These are phyloP conservation scores for Panurus biarmicus DNA, from an alignment of 2,113 vertebrate genomes.

Conservation along the genomic window DNA sequence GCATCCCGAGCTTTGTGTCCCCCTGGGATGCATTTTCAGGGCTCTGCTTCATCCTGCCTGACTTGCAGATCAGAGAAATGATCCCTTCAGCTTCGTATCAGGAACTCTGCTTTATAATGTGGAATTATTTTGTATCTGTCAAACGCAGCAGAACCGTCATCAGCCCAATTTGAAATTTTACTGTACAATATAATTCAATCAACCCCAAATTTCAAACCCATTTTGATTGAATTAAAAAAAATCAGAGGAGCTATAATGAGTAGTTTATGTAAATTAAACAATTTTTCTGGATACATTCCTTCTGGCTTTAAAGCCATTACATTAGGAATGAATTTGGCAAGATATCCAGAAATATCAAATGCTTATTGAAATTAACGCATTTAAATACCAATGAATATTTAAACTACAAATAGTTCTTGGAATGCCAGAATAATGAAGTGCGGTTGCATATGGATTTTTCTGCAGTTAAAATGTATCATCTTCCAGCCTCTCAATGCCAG, in stretches of 20 bases:
- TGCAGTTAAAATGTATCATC: background rate
- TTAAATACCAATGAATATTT: slow-evolving; percentile 52
- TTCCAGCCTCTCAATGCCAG: background rate
- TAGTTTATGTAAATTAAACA: slow-evolving; percentile 47
- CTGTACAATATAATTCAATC: slow-evolving; percentile 38
- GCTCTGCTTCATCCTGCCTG: background rate
- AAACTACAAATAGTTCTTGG: slow-evolving; percentile 13
- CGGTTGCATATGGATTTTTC: background rate
- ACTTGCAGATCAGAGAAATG: background rate
- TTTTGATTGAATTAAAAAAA: slow-evolving; percentile 41
- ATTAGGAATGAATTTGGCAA: slow-evolving; percentile 27
- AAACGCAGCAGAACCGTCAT: slow-evolving; percentile 19
- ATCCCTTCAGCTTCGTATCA: background rate
- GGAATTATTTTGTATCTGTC: slow-evolving; percentile 5
- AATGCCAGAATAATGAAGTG: background rate
- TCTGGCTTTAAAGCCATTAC: slow-evolving; percentile 53
- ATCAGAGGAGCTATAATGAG: slow-evolving; percentile 19
- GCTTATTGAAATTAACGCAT: slow-evolving; percentile 52
- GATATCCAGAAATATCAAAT: slow-evolving; percentile 43
- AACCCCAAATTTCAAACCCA: background rate
- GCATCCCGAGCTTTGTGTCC: background rate
- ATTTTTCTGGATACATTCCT: slow-evolving; percentile 49
- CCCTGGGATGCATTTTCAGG: background rate
- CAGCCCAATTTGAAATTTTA: slow-evolving; percentile 23
- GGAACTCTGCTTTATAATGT: background rate